A percentile compares a stretch with the other conserved stretches of the same genome.
These are phyloP conservation scores for Apeira syringaria DNA, from an alignment of 2,888 invertebrate species.

Conservation along the genomic window DNA sequence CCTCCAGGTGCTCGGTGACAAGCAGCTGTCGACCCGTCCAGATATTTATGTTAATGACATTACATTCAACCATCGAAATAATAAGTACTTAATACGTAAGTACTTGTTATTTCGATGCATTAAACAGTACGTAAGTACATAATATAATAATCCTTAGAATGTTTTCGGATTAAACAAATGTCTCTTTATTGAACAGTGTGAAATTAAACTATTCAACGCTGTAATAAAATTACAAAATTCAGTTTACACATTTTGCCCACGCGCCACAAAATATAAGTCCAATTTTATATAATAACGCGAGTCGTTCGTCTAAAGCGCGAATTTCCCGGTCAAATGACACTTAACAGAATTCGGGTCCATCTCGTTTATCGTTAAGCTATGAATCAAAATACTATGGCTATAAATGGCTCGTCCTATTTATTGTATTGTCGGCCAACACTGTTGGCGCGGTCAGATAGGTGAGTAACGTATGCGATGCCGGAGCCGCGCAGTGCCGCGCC, in stretches of 20 bases:
- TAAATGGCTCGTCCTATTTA: slow-evolving; percentile 23
- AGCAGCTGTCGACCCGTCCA: too few relatives aligned
- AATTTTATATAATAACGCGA: slow-evolving; percentile 1
- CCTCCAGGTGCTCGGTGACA: too few relatives aligned
- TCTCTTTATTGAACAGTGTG: slow-evolving; percentile 6
- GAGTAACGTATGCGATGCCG: not conserved
- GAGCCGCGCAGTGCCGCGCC: too few relatives aligned
- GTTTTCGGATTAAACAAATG: slow-evolving; percentile 5
- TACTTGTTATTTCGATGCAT: too few relatives aligned
- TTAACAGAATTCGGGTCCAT: slow-evolving; percentile 23
- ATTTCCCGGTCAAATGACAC: slow-evolving; percentile 11
- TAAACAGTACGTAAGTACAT: too few relatives aligned
- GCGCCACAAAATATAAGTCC: too few relatives aligned
- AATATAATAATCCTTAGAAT: slow-evolving; percentile 1
- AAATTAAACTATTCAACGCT: slow-evolving; percentile 16
- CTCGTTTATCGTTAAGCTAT: slow-evolving; percentile 26
- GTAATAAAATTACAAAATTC: slow-evolving; percentile 3
- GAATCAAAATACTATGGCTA: slow-evolving; percentile 15
- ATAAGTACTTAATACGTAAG: too few relatives aligned
- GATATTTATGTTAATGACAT: too few relatives aligned
- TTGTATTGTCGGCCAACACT: slow-evolving; percentile 21
- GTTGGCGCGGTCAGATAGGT: slow-evolving; percentile 11
- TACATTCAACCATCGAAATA: too few relatives aligned
- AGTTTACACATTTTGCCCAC: too few relatives aligned
- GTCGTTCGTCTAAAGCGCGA: slow-evolving; percentile 5